Conservation (phyloP, 2,888 invertebrate genomes). For the Drosophila recens region DNA sequence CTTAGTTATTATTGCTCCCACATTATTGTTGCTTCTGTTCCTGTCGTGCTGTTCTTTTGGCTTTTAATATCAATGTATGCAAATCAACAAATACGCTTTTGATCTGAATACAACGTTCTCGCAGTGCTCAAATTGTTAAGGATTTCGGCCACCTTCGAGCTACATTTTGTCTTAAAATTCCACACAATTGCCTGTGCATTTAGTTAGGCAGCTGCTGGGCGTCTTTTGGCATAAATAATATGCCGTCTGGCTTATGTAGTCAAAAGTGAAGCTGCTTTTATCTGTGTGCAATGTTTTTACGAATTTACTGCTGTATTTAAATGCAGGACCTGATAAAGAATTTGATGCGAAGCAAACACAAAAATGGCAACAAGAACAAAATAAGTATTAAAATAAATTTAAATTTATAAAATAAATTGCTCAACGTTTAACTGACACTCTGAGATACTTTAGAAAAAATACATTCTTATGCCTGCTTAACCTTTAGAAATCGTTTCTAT, state of each 20-base stretch:
- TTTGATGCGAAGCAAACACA: neutral
- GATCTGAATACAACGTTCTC: conserved; percentile 30
- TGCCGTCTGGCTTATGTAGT: conserved; percentile 12
- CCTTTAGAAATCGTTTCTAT: too few species aligned
- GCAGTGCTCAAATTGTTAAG: neutral
- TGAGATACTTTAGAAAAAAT: neutral
- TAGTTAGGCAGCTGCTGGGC: conserved; percentile 4
- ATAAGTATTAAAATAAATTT: neutral
- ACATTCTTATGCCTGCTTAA: neutral
- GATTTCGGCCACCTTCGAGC: conserved; percentile 3
- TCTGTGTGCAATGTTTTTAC: conserved; percentile 7
- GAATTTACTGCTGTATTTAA: neutral
- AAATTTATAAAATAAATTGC: neutral
- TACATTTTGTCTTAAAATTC: conserved; percentile 4
- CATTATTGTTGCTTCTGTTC: neutral
- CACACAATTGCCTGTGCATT: conserved; percentile 2
- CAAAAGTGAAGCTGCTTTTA: neutral
- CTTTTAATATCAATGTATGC: conserved; percentile 52
- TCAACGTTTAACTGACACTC: neutral
- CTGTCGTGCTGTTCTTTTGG: conserved; percentile 5
- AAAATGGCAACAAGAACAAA: neutral
- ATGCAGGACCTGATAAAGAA: neutral
- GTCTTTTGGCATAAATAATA: conserved; percentile 3
- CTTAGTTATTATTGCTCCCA: conserved; percentile 33
- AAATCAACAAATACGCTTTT: conserved; percentile 50